phyloP scores from a whole-genome alignment of 92 coral and sea anemone species.

The Actinernus sp. region DNA sequence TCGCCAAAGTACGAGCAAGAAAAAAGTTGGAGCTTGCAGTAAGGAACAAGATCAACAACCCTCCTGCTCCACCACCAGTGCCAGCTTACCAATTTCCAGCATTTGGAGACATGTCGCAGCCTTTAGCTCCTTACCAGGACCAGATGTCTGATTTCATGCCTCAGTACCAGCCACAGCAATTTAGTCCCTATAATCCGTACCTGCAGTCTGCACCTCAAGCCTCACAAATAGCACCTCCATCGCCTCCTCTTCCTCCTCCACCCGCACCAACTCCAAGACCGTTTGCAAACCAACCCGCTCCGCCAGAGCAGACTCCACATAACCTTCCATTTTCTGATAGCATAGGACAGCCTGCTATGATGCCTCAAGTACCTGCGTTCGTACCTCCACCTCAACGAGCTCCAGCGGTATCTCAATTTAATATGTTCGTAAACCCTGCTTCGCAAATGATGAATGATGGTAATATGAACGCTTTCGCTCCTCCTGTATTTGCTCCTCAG shows the following conservation, averaged over 20 bases:
- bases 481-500: not conserved
- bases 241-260: not conserved
- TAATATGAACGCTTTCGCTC: constrained; percentile 9
- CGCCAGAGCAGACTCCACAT: constrained; percentile 11
- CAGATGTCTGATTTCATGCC: constrained; percentile 16
- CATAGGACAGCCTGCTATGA: constrained; percentile 1
- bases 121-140: constrained; percentile 11
- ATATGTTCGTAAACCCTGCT: no score
- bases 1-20: constrained; percentile 78
- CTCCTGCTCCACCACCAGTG: constrained; percentile 23
- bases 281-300: no score
- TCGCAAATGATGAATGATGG: no score
- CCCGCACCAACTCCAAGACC: constrained; percentile 2
- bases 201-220: constrained; percentile 5
- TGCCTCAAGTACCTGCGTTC: constrained; percentile 13
- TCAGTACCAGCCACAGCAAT: constrained; percentile 3
- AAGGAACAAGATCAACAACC: constrained; percentile 41
- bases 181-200: constrained; percentile 7
- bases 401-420: no score
- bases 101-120: constrained; percentile 1
- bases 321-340: constrained; percentile 14
- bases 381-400: constrained; percentile 7
- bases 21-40: constrained; percentile 67
- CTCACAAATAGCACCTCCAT: constrained; percentile 8
- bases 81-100: not conserved